phyloP scores from a whole-genome alignment of 2,888 invertebrate species.

The Ophion obscuratus region DNA sequence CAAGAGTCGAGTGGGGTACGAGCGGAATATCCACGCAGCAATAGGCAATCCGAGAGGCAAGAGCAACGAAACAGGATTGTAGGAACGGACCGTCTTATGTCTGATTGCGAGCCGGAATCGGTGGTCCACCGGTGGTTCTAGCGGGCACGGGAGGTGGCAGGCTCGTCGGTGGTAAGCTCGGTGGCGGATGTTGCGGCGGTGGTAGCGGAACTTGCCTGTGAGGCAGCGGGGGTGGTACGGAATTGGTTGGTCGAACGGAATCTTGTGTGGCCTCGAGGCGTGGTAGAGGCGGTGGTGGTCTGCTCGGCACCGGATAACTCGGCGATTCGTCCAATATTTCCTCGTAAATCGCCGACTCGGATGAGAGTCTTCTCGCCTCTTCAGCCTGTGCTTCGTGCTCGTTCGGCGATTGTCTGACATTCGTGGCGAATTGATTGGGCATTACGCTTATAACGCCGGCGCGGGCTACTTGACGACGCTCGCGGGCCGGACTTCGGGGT shows the following conservation, averaged over 20 bases:
- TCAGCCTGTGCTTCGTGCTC: conserved; percentile 54
- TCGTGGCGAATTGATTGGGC: conserved; percentile 76
- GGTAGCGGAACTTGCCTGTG: conserved; percentile 80
- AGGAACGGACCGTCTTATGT: conserved; percentile 47
- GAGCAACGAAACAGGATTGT: not conserved
- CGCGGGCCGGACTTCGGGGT: conserved; percentile 78
- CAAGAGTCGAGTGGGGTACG: conserved; percentile 22
- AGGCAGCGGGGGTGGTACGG: conserved; percentile 80
- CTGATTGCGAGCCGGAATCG: conserved; percentile 87
- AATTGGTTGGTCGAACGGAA: conserved; percentile 73
- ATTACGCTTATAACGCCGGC: conserved; percentile 81
- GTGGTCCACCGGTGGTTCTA: conserved; percentile 87
- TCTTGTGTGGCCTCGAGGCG: conserved; percentile 75
- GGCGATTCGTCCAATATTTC: conserved; percentile 80
- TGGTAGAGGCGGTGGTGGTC: conserved; percentile 82
- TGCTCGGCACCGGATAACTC: conserved; percentile 79
- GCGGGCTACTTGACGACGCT: conserved; percentile 76
- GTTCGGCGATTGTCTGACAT: conserved; percentile 35
- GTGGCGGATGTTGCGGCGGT: conserved; percentile 79
- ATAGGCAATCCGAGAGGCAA: not conserved
- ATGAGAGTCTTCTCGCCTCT: conserved; percentile 75
- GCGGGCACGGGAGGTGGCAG: conserved; percentile 87
- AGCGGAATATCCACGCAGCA: not conserved
- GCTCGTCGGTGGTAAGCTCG: conserved; percentile 83
- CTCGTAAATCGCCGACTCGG: conserved; percentile 82